Base-by-base conservation (phyloP, 2,888 invertebrate genomes). In the Rotaria socialis region DNA sequence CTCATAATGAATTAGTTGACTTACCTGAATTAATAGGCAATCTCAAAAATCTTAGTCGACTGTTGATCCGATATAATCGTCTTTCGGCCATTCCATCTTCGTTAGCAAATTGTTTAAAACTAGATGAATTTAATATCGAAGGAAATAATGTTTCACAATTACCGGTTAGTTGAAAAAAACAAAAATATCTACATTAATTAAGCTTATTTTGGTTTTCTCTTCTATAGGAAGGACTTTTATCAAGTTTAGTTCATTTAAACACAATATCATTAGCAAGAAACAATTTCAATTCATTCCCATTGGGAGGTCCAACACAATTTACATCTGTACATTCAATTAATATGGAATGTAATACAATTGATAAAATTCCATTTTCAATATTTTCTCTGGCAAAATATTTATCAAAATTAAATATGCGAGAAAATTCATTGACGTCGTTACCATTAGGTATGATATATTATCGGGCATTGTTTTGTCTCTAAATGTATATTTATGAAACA, bases 111-210 rank as follows among this genome's bases (percentile, higher is more conserved):
- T 99, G 98, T 92, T 94, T 94, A 89, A 94, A 95, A 89, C 96
- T 99, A 95, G 97, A 97, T 91, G 99, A 99, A 91, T 99, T 99
- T 90, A 99, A 98, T 92, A 96, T 99, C 43, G 99, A 99, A 93
- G 97, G 97, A 87, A 99, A 99, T 92, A 95, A 96, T 89, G 95
- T 99, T 89, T 95, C 95, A 50, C 94, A 95, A 89, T 93, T 99
- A 88, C 98, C 99, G 6, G 93, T 92, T 88, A 90, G 91, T 88
- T 85, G 22, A 4, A 2, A 0, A 52, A 86, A n/a, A 5, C 50
- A 10, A 22, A 35, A n/a, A 11, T 35, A 14, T 85, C 56, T n/a
- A 8, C 10, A 8, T 85, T 35, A 10, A 10, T 52, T 50, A 50
- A 52, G 35, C 41, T 27, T 24, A 47, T 67, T 24, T 41, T 84